These are phyloP conservation scores for Gyrodactylus bullatarudis DNA, from an alignment of 1,140 invertebrate genomes.

Conservation along the genomic window DNA sequence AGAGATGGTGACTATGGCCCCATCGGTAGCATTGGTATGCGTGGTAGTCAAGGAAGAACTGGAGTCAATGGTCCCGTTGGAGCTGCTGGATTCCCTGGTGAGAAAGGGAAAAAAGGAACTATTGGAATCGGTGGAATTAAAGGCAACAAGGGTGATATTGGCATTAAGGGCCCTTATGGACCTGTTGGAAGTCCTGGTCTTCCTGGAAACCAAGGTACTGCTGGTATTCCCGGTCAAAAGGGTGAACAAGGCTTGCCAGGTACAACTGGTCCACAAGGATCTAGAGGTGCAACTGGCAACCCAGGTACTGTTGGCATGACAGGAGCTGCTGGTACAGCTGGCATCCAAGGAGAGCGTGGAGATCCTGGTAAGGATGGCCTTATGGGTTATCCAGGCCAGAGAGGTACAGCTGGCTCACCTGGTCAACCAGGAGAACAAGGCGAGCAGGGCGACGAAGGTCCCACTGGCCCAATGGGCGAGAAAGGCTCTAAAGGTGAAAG, in stretches of 20 bases:
- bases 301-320: conserved; percentile 9
- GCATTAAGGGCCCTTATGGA: conserved; percentile 12
- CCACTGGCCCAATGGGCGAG: conserved; percentile 6
- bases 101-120: background rate
- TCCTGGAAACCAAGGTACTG: conserved; percentile 9
- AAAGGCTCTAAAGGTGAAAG: conserved; percentile 12
- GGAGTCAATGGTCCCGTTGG: background rate
- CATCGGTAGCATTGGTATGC: background rate
- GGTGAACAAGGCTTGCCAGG: conserved; percentile 9
- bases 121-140: background rate
- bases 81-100: background rate
- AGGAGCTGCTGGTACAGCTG: conserved; percentile 2
- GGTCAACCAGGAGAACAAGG: conserved; percentile 6
- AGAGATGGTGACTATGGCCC: background rate
- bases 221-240: background rate
- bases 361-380: conserved; percentile 13
- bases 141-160: conserved; percentile 9
- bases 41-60: background rate
- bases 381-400: conserved; percentile 14
- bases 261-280: background rate
- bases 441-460: background rate
- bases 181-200: conserved; percentile 13
- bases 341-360: conserved; percentile 9
- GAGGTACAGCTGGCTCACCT: conserved; percentile 12
- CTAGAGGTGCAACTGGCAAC: conserved; percentile 1